A percentile compares a stretch with the other conserved stretches of the same genome.
Evolutionary conservation across 2,797 vertebrate species (phyloP).

Genomic region (Hippopotamyrus pictus): DNA sequence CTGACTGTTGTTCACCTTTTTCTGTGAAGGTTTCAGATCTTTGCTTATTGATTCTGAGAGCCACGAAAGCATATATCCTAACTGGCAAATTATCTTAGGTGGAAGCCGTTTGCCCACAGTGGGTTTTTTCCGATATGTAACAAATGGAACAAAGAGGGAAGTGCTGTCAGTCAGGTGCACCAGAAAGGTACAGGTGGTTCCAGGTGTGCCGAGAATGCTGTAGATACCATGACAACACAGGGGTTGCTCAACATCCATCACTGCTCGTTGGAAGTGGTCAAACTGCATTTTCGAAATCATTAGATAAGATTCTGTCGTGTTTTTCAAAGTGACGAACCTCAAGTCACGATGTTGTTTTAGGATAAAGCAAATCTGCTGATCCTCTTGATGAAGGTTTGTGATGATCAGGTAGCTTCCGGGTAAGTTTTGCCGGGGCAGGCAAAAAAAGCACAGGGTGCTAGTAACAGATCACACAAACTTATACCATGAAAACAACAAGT

Average conservation of each 20-base stretch:
- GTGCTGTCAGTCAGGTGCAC: not conserved
- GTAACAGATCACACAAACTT: not conserved
- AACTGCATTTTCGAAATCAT: not conserved
- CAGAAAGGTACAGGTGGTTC: not conserved
- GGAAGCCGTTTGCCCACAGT: slow-evolving; percentile 1
- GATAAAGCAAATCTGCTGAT: not conserved
- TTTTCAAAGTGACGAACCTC: not conserved
- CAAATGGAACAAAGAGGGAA: not conserved
- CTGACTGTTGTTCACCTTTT: not conserved
- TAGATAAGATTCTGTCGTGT: not conserved
- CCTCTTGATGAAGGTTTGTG: not conserved
- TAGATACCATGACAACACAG: not conserved
- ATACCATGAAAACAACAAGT: not conserved
- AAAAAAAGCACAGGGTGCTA: not conserved
- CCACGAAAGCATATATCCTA: not conserved
- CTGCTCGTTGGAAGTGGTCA: not conserved
- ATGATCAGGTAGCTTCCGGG: not conserved
- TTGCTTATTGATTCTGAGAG: not conserved
- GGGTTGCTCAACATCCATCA: not conserved
- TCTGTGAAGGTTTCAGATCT: not conserved
- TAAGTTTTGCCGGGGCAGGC: not conserved
- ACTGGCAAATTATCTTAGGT: not conserved
- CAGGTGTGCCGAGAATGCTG: not conserved
- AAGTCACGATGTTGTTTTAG: not conserved
- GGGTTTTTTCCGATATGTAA: not conserved